phyloP scores from a whole-genome alignment of 2,797 vertebrate species.

The Psittacula derbiana region DNA sequence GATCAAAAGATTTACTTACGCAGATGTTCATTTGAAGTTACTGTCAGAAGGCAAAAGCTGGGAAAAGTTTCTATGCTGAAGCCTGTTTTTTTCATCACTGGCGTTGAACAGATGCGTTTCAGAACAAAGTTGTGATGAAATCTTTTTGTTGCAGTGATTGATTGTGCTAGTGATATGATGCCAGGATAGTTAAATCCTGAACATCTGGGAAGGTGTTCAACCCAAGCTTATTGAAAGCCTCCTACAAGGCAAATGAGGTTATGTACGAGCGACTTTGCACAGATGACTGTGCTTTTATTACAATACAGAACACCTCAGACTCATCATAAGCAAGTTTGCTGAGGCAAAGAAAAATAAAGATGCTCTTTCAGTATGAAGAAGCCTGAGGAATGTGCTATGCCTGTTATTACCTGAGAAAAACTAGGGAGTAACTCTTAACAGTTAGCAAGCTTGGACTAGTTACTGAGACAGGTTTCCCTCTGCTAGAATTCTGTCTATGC shows the following conservation, averaged over 20 bases:
- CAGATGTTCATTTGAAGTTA: not conserved
- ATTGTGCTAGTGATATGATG: not conserved
- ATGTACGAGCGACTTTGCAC: not conserved
- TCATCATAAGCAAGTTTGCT: not conserved
- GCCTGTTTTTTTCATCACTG: not conserved
- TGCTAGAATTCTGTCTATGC: not conserved
- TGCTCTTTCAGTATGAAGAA: not conserved
- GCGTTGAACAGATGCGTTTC: not conserved
- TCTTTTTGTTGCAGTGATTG: slow-evolving; percentile 17
- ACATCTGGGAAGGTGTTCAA: slow-evolving; percentile 33
- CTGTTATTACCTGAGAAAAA: not conserved
- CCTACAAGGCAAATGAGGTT: slow-evolving; percentile 23
- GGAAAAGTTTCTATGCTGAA: not conserved
- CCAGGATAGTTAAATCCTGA: slow-evolving; percentile 16
- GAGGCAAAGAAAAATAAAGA: not conserved
- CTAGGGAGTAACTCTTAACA: not conserved
- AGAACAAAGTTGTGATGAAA: not conserved
- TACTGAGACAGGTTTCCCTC: not conserved
- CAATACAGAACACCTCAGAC: not conserved
- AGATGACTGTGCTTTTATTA: not conserved
- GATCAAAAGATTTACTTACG: not conserved
- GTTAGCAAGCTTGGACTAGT: not conserved
- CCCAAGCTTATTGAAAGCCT: not conserved
- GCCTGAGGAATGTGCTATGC: not conserved
- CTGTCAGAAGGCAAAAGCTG: not conserved